Percentiles rank a stretch among this genome's conserved stretches.
These are phyloP conservation scores for Lasioglossum villosulum DNA, from an alignment of 2,888 invertebrate species.

Conservation along the genomic window DNA sequence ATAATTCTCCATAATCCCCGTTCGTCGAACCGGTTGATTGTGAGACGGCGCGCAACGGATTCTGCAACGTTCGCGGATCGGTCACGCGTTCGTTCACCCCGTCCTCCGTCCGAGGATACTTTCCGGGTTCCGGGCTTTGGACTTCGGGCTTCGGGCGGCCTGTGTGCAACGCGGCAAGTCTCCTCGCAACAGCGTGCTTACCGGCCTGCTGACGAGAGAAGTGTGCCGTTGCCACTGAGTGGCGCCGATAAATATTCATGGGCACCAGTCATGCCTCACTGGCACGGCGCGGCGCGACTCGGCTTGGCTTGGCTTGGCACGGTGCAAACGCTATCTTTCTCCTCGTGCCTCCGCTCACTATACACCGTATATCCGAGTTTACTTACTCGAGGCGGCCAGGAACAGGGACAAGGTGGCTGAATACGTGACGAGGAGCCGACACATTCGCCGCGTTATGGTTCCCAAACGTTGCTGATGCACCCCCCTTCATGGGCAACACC, in stretches of 20 bases:
- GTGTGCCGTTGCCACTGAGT: constrained; percentile 60
- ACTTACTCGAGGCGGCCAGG: constrained; percentile 52
- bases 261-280: constrained; percentile 50
- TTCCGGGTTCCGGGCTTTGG: constrained; percentile 24
- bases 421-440: constrained; percentile 62
- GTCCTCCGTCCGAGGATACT: constrained; percentile 14
- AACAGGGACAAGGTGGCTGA: constrained; percentile 48
- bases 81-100: constrained; percentile 51
- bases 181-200: constrained; percentile 40
- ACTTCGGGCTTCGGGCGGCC: constrained; percentile 8
- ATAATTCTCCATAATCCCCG: constrained; percentile 37
- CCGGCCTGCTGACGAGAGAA: constrained; percentile 56
- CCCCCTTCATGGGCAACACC: not conserved
- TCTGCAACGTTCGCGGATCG: constrained; percentile 19
- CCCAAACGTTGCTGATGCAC: constrained; percentile 48
- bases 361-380: constrained; percentile 49
- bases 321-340: constrained; percentile 57
- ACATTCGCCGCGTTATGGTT: constrained; percentile 53
- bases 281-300: not conserved
- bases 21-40: constrained; percentile 14
- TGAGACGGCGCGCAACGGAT: constrained; percentile 16
- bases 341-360: constrained; percentile 10
- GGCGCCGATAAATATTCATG: constrained; percentile 73
- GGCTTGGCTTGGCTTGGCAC: not conserved
- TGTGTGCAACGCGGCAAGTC: constrained; percentile 5